Evolutionary conservation across 1,140 invertebrate genomes (phyloP).

Genomic region (Cotesia chilonis): DNA sequence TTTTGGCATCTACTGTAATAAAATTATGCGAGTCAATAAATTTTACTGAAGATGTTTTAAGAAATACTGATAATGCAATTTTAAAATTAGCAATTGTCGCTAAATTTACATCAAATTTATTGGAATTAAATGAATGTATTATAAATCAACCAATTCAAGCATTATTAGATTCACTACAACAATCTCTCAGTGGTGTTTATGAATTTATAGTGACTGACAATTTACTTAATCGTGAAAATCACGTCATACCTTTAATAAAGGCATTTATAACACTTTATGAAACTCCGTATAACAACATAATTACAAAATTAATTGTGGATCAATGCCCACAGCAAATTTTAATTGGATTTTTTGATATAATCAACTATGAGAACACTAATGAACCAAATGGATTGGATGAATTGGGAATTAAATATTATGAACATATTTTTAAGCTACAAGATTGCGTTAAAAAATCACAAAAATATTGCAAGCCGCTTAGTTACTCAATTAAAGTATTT

Average conservation of each 20-base stretch:
- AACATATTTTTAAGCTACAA: constrained; percentile 25
- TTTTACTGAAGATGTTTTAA: constrained; percentile 18
- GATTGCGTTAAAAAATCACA: background rate
- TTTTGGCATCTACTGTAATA: constrained; percentile 39
- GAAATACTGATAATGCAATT: constrained; percentile 42
- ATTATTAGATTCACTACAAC: background rate
- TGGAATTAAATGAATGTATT: constrained; percentile 40
- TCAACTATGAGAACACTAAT: constrained; percentile 5
- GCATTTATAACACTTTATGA: constrained; percentile 47
- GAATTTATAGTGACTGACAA: constrained; percentile 24
- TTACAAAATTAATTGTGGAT: constrained; percentile 47
- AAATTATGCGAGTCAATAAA: constrained; percentile 34
- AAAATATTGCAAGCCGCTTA: background rate
- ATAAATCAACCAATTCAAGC: background rate
- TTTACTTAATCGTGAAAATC: constrained; percentile 37
- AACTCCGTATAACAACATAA: constrained; percentile 36
- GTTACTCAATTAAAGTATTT: background rate
- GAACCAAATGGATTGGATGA: constrained; percentile 3
- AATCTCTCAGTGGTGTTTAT: background rate
- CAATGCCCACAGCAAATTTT: constrained; percentile 40
- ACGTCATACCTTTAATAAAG: constrained; percentile 42
- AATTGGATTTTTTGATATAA: constrained; percentile 42
- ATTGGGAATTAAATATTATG: constrained; percentile 29
- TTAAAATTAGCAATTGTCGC: constrained; percentile 44
- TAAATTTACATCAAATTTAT: constrained; percentile 44